Base-by-base conservation (phyloP, 92 coral and sea anemone genomes). In the Plumapathes pennacea region DNA sequence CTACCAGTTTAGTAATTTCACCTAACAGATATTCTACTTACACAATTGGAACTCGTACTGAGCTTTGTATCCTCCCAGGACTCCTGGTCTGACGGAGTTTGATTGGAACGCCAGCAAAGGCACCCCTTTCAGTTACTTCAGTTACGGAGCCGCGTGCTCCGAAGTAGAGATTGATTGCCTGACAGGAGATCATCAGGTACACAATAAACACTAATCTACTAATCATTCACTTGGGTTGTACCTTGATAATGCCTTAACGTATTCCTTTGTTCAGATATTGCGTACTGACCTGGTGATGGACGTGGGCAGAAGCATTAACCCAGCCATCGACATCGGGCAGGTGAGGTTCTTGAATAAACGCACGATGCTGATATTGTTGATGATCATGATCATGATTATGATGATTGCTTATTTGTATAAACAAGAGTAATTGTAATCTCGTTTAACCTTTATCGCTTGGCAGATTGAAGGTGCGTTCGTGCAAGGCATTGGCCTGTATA, bases 311-410 rank as follows among this genome's bases (percentile, higher is more conserved):
- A 64, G 74, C 25, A 42, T 74, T 10, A 74, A 74, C 37, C 82
- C 82, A 32, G 82, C 67, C 0, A 74, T 74, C 11, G 82, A 74
- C 40, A 43, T 74, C 38, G 82, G 82, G 15, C 82, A 74, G 82
- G 82, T 45, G 50, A 59, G 24, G 26, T 10, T 23, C 2, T 1
- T 19, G 22, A 8, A n/a, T n/a, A n/a, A n/a, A n/a, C n/a, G n/a
- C n/a, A n/a, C n/a, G n/a, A n/a, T 7, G 19, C 19, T 39, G 4
- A 39, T 39, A 22, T 3, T 2, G n/a, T 8, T 11, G 21, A 18
- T 43, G 23, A n/a, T 26, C 22, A 4, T 6, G 9, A 43, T 1
- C 6, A 43, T 1, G 10, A 2, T 0, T 3, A 3, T 3, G 20
- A 6, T 2, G 11, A 43, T 10, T 43, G 19, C 23, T 26, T 12